These are phyloP conservation scores for Grus americana DNA, from an alignment of 2,113 vertebrate species.

Conservation along the genomic window DNA sequence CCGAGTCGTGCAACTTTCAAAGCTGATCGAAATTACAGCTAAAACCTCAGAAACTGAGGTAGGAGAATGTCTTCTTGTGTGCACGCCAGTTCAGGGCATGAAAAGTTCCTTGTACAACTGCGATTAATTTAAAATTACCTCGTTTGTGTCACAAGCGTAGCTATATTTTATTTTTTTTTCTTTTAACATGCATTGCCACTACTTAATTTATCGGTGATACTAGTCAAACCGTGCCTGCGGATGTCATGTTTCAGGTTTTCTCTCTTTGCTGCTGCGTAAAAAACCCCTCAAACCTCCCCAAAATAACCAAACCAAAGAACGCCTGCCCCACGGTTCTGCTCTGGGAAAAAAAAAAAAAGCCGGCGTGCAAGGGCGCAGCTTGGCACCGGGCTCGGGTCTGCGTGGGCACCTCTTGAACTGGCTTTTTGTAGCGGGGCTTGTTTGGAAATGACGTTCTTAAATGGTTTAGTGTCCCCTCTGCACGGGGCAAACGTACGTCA, in stretches of 20 bases:
- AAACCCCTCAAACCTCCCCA: neutral
- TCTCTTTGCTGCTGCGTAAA: neutral
- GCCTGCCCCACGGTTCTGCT: neutral
- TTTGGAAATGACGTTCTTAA: neutral
- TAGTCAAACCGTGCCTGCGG: neutral
- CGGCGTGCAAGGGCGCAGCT: accelerated
- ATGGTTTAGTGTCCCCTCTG: neutral
- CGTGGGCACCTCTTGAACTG: neutral
- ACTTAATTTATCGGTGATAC: neutral
- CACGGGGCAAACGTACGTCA: accelerated
- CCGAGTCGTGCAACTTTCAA: neutral
- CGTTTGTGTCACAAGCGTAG: neutral
- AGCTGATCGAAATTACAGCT: neutral
- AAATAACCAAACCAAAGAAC: neutral
- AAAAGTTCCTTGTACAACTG: constrained; percentile 9
- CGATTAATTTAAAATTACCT: neutral
- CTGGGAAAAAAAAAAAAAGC: neutral
- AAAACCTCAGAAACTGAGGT: neutral
- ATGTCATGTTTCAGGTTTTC: neutral
- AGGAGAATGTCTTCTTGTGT: constrained; percentile 36
- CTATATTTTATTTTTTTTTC: neutral
- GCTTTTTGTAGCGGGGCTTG: neutral
- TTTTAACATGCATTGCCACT: neutral
- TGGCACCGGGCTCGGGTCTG: neutral
- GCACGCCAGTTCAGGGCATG: neutral